phyloP scores from a whole-genome alignment of 2,888 invertebrate species.

The Meloe dianella region DNA sequence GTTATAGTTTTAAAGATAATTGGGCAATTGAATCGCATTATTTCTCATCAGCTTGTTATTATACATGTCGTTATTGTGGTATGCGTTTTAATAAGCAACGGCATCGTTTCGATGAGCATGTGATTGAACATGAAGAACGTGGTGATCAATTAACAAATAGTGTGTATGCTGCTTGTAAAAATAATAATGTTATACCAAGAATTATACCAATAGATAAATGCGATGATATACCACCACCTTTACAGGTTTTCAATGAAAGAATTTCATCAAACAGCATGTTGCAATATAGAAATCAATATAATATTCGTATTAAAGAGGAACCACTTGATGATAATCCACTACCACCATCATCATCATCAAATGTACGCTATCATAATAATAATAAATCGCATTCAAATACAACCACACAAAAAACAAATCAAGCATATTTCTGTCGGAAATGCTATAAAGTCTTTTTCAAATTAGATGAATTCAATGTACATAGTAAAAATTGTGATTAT shows the following conservation, averaged over 20 bases:
- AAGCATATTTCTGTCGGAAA: constrained; percentile 58
- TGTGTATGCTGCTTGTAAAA: constrained; percentile 52
- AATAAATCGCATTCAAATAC: not conserved
- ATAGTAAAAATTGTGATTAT: constrained; percentile 52
- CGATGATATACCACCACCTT: constrained; percentile 29
- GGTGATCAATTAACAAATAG: constrained; percentile 51
- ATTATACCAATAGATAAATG: constrained; percentile 45
- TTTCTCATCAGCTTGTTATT: constrained; percentile 55
- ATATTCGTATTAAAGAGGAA: constrained; percentile 35
- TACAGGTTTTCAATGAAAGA: constrained; percentile 18
- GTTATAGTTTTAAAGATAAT: constrained; percentile 59
- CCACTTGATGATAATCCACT: constrained; percentile 24
- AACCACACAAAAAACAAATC: constrained; percentile 41
- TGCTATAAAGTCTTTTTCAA: constrained; percentile 59
- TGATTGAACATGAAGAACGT: constrained; percentile 47
- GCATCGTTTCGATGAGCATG: constrained; percentile 51
- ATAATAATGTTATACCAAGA: constrained; percentile 48
- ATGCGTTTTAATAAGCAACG: constrained; percentile 58
- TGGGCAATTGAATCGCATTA: constrained; percentile 60
- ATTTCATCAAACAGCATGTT: constrained; percentile 10
- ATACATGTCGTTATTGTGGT: constrained; percentile 57
- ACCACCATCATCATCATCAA: constrained; percentile 12
- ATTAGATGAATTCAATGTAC: constrained; percentile 57
- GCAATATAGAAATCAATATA: constrained; percentile 30
- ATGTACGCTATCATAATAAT: not conserved